A percentile compares a stretch with the other conserved stretches of the same genome.
Conservation (phyloP, 2,797 vertebrate species). For the Chanos chanos region DNA sequence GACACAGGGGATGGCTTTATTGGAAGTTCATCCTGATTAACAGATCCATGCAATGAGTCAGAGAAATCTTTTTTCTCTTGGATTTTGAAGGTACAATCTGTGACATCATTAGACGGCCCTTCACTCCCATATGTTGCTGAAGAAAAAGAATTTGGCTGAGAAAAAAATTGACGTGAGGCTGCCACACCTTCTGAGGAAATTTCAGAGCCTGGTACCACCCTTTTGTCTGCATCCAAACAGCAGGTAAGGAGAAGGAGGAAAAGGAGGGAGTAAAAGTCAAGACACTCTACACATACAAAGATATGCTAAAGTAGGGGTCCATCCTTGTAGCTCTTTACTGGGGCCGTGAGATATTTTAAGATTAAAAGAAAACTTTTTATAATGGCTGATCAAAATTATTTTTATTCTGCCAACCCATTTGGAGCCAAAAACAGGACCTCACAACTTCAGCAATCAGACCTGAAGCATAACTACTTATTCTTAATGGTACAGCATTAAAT, state of each 20-base stretch:
- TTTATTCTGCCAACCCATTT: too few relatives aligned
- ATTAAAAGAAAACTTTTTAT: too few relatives aligned
- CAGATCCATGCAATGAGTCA: conserved; percentile 31
- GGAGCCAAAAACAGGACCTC: conserved; percentile 42
- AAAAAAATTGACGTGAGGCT: conserved; percentile 69
- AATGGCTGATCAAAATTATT: too few relatives aligned
- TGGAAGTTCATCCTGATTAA: conserved; percentile 54
- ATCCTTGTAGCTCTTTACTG: conserved; percentile 23
- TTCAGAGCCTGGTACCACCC: conserved; percentile 64
- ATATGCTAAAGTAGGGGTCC: conserved; percentile 47
- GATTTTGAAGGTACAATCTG: conserved; percentile 48
- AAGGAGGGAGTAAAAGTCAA: conserved; percentile 63
- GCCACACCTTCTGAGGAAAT: conserved; percentile 65
- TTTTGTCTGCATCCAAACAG: conserved; percentile 68
- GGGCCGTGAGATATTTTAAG: too few relatives aligned
- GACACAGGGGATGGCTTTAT: conserved; percentile 72
- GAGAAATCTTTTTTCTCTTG: conserved; percentile 39
- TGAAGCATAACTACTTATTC: conserved; percentile 39
- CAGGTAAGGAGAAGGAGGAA: conserved; percentile 53
- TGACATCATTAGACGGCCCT: conserved; percentile 51
- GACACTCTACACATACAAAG: conserved; percentile 57
- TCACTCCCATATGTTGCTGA: conserved; percentile 59
- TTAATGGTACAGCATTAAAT: conserved; percentile 42
- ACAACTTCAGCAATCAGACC: conserved; percentile 45
- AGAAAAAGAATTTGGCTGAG: conserved; percentile 69